Conservation (phyloP, 2,113 vertebrate species). For the Bubo scandiacus region DNA sequence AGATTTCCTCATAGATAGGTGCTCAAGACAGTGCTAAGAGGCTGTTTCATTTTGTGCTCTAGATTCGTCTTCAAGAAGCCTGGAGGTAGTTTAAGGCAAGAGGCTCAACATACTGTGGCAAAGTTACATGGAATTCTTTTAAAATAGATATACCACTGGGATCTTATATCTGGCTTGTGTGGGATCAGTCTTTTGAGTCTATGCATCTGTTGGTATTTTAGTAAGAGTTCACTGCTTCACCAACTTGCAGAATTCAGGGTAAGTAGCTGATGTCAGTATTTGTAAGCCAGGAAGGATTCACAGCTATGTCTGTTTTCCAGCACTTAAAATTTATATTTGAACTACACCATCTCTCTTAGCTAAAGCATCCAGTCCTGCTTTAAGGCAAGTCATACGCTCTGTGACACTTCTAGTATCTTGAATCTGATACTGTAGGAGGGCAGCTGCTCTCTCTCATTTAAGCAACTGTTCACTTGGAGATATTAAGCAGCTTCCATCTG, state of each 20-base stretch:
- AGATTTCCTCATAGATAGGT: background rate
- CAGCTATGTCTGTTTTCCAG: background rate
- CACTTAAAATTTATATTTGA: background rate
- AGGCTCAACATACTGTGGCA: background rate
- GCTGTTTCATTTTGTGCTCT: background rate
- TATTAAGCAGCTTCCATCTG: background rate
- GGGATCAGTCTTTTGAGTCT: background rate
- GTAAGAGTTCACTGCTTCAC: background rate
- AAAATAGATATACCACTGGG: background rate
- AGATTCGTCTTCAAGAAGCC: background rate
- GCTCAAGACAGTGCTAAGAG: background rate
- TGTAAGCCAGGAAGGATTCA: background rate
- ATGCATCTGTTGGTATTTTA: background rate
- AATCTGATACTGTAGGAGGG: background rate
- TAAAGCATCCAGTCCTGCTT: background rate
- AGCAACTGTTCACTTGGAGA: constrained; percentile 7
- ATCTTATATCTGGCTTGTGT: background rate
- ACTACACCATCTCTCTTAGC: background rate
- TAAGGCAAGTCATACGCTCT: background rate
- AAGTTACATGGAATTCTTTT: background rate
- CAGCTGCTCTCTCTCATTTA: constrained; percentile 8
- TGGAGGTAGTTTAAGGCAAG: background rate
- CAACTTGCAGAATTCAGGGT: background rate
- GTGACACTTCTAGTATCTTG: background rate
- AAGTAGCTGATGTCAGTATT: background rate